These are phyloP conservation scores for Dromococcyx pavoninus DNA, from an alignment of 2,797 vertebrate species.

Conservation along the genomic window DNA sequence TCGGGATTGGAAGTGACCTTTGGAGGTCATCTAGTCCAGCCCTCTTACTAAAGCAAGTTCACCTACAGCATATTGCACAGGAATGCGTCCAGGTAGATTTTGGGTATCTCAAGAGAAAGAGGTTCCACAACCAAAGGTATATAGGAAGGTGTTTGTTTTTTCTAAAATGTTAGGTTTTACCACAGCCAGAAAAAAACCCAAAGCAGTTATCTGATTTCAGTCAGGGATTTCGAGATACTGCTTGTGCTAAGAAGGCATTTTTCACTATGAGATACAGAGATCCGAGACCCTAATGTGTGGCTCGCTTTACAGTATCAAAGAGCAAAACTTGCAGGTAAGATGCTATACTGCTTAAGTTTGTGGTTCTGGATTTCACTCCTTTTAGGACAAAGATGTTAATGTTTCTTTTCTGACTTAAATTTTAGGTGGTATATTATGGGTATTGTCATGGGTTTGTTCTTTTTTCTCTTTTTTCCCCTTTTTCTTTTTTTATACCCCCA, in stretches of 20 bases:
- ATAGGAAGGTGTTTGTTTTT: slow-evolving; percentile 15
- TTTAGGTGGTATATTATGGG: neutral
- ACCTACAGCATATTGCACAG: no score
- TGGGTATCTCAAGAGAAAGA: no score
- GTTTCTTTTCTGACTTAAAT: neutral
- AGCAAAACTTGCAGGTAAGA: slow-evolving; percentile 58
- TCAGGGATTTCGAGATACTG: neutral
- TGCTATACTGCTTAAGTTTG: neutral
- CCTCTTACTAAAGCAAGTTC: no score
- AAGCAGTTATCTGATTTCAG: neutral
- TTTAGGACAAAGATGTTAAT: neutral
- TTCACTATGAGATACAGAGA: neutral
- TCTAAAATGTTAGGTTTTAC: slow-evolving; percentile 29
- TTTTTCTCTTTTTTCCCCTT: neutral
- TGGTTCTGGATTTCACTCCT: slow-evolving; percentile 19
- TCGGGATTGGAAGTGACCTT: no score
- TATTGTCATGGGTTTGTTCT: neutral
- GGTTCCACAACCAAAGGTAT: no score
- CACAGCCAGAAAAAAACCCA: neutral
- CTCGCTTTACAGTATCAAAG: neutral
- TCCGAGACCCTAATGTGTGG: neutral
- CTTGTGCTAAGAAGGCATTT: neutral
- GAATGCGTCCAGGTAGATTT: no score
- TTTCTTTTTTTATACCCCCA: neutral
- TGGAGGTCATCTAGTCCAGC: no score